These are phyloP conservation scores for Schrankia costaestrigalis DNA, from an alignment of 2,888 invertebrate genomes.

Conservation along the genomic window DNA sequence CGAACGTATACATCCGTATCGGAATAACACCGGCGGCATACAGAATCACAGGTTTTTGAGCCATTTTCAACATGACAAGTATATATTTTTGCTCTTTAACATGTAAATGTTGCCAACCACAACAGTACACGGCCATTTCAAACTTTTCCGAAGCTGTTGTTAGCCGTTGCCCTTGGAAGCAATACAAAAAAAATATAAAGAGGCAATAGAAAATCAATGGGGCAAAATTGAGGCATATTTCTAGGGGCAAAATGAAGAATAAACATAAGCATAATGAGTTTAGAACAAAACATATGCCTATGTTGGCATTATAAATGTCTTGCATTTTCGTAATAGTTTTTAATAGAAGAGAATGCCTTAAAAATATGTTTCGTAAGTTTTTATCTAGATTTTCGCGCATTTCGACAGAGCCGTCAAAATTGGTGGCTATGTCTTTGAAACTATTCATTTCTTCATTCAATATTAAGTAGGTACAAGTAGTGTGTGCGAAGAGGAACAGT, in stretches of 20 bases:
- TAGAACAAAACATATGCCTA: constrained; percentile 35
- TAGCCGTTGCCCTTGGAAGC: constrained; percentile 42
- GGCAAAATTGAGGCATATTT: constrained; percentile 32
- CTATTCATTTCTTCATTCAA: constrained; percentile 33
- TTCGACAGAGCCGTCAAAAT: constrained; percentile 14
- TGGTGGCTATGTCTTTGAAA: constrained; percentile 16
- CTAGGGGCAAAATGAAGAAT: constrained; percentile 39
- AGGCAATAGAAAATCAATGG: constrained; percentile 34
- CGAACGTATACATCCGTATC: constrained; percentile 41
- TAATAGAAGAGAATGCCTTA: constrained; percentile 32
- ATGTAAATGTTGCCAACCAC: constrained; percentile 44
- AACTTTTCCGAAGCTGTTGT: constrained; percentile 41
- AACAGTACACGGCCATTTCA: constrained; percentile 40
- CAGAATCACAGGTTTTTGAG: constrained; percentile 42
- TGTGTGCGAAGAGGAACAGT: constrained; percentile 40
- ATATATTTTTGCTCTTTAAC: constrained; percentile 31
- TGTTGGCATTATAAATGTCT: constrained; percentile 28
- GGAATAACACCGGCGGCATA: constrained; percentile 39
- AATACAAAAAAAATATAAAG: constrained; percentile 42
- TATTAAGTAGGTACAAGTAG: constrained; percentile 35
- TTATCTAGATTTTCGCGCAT: constrained; percentile 11
- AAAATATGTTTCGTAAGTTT: constrained; percentile 26
- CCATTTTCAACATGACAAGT: constrained; percentile 37
- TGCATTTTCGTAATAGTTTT: constrained; percentile 35
- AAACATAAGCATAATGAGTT: constrained; percentile 36